phyloP scores from a whole-genome alignment of 2,888 invertebrate genomes.

The Epirrita christyi region DNA sequence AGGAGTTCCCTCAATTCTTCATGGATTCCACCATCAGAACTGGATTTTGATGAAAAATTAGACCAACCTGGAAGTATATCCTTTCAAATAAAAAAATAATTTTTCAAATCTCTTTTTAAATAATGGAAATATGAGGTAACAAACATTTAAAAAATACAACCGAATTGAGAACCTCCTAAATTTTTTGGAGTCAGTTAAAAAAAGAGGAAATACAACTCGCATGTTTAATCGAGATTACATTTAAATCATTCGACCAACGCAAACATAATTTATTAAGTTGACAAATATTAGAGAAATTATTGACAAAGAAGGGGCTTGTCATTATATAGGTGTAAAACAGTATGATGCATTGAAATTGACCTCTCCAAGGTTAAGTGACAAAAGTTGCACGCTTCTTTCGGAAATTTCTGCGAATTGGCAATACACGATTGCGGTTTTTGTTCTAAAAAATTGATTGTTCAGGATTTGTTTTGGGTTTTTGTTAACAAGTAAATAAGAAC shows the following conservation, averaged over 20 bases:
- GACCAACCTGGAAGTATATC: too few relatives aligned
- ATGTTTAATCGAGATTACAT: neutral
- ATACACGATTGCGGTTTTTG: conserved; percentile 4
- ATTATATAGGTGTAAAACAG: neutral
- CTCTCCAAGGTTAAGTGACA: neutral
- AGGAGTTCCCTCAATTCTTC: too few relatives aligned
- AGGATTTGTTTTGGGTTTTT: conserved; percentile 6
- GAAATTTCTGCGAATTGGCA: conserved; percentile 7
- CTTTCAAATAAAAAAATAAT: too few relatives aligned
- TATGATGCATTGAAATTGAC: neutral
- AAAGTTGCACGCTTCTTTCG: neutral
- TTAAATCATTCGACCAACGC: neutral
- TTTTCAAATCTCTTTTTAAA: too few relatives aligned
- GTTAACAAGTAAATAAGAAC: neutral
- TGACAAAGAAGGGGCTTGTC: neutral
- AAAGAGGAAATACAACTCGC: too few relatives aligned
- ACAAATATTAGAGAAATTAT: neutral
- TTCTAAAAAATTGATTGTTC: neutral
- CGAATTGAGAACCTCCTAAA: too few relatives aligned
- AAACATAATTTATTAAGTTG: neutral
- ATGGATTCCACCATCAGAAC: too few relatives aligned
- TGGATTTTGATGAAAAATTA: too few relatives aligned
- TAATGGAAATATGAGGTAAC: too few relatives aligned
- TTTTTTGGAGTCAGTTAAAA: too few relatives aligned
- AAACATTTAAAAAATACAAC: too few relatives aligned